These are phyloP conservation scores for Tinamus major DNA, from an alignment of 2,797 vertebrate genomes.

Conservation along the genomic window DNA sequence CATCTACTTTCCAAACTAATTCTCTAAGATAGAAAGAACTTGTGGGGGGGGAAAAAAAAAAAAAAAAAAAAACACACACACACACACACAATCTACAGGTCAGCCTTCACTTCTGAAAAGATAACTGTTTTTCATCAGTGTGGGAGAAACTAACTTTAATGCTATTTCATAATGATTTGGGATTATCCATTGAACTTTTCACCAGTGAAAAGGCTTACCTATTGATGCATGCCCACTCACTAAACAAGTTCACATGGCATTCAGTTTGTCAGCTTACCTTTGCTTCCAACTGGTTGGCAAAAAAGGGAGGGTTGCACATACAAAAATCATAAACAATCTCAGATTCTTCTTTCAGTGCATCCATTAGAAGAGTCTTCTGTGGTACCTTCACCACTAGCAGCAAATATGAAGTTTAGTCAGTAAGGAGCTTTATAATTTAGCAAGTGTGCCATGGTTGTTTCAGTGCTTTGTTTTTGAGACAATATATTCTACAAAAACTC, in stretches of 20 bases:
- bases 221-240: background rate
- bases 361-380: slow-evolving; percentile 98
- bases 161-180: background rate
- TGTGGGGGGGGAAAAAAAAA: background rate
- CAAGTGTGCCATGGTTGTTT: background rate
- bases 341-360: slow-evolving; percentile 96
- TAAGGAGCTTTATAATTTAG: background rate
- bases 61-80: background rate
- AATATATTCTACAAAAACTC: background rate
- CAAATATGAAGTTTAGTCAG: slow-evolving; percentile 6
- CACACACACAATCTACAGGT: background rate
- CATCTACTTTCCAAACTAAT: background rate
- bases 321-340: slow-evolving; percentile 96
- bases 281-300: slow-evolving; percentile 96
- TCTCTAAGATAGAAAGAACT: background rate
- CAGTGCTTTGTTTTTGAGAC: background rate
- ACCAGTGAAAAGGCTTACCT: background rate
- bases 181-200: background rate
- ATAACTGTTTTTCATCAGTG: background rate
- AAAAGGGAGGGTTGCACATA: slow-evolving; percentile 99
- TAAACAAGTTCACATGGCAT: background rate
- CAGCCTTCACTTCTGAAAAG: background rate
- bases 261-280: slow-evolving; percentile 82
- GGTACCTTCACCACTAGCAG: slow-evolving; percentile 95
- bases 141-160: background rate